phyloP scores from a whole-genome alignment of 2,888 invertebrate genomes.

The Scaptomyza flava region DNA sequence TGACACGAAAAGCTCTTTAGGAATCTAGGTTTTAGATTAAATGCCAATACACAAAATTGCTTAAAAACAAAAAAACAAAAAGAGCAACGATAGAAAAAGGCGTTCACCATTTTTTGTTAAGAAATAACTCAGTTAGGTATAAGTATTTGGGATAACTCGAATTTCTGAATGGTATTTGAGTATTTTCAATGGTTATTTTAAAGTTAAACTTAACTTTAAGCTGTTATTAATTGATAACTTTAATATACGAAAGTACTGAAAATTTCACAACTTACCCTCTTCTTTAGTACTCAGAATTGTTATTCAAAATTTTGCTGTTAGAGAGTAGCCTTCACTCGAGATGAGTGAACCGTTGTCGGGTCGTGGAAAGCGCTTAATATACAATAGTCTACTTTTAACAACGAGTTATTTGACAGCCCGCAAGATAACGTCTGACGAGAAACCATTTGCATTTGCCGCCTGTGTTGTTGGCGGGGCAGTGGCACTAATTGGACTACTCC shows the following conservation, averaged over 20 bases:
- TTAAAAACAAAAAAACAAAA: background rate
- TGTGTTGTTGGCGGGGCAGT: conserved; percentile 65
- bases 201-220: too few species aligned
- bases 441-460: conserved; percentile 68
- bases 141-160: background rate
- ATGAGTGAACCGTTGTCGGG: conserved; percentile 65
- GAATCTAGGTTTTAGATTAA: conserved; percentile 60
- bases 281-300: conserved; percentile 6
- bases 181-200: too few species aligned
- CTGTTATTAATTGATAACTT: background rate
- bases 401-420: conserved; percentile 50
- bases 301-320: conserved; percentile 19
- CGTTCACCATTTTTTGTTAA: conserved; percentile 15
- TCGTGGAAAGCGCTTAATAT: conserved; percentile 42
- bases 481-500: conserved; percentile 65
- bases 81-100: conserved; percentile 22
- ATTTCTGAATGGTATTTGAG: too few species aligned
- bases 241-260: too few species aligned
- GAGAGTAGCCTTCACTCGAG: background rate
- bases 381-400: conserved; percentile 61
- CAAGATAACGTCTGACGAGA: conserved; percentile 29
- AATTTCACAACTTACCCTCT: conserved; percentile 10
- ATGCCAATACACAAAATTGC: conserved; percentile 49
- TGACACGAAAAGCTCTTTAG: conserved; percentile 61
- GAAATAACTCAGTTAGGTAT: conserved; percentile 26